Percentiles rank a stretch among this genome's conserved stretches.
Conservation (phyloP, 2,113 vertebrate species). For the Jaculus jaculus region DNA sequence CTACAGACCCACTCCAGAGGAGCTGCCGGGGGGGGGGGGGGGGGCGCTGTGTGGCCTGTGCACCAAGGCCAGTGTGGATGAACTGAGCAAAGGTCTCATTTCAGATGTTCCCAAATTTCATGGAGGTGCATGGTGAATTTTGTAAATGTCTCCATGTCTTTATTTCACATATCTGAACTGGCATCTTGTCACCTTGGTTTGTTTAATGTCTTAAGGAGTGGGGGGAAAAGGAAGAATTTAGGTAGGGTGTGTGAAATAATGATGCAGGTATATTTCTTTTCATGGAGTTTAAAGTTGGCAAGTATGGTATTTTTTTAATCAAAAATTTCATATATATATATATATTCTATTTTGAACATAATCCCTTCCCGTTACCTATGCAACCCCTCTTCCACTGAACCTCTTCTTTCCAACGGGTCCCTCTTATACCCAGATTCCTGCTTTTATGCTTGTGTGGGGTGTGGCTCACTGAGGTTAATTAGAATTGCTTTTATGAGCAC, state of each 20-base stretch:
- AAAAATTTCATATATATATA: no score
- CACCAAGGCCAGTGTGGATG: background rate
- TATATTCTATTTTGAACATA: no score
- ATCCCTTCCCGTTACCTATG: no score
- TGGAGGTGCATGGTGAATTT: background rate
- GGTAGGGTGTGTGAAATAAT: background rate
- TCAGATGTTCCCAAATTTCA: background rate
- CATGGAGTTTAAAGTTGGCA: background rate
- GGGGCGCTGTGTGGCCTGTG: background rate
- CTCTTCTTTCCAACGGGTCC: no score
- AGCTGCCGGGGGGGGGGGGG: background rate
- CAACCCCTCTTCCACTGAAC: no score
- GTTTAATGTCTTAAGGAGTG: background rate
- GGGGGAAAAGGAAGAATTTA: background rate
- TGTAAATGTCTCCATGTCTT: background rate
- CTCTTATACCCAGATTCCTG: no score
- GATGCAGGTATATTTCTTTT: background rate
- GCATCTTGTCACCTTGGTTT: background rate
- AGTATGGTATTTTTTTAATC: background rate
- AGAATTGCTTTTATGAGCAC: no score
- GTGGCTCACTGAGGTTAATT: no score
- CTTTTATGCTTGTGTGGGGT: no score
- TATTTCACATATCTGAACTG: constrained; percentile 11
- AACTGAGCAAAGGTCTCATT: background rate
- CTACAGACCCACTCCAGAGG: background rate